Base-by-base conservation (phyloP, 1,140 invertebrate genomes). In the Magallana angulata region DNA sequence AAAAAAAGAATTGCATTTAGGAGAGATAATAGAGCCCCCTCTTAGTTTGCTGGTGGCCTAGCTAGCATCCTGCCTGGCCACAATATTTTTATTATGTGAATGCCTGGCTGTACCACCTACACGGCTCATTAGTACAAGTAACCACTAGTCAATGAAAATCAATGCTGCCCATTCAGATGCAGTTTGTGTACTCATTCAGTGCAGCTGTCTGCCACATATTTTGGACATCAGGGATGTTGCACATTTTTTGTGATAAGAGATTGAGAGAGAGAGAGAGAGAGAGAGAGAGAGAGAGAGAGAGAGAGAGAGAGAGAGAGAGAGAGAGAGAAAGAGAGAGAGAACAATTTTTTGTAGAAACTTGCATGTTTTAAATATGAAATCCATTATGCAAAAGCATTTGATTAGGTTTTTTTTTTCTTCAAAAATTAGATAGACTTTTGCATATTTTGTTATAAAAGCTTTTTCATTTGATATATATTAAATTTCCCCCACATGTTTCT, bases 141-240 rank as follows among this genome's bases (percentile, higher is more conserved):
- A 71, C 68, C 68, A 30, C 68, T 3, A 30, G 24, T 12, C 60
- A 62, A 12, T 62, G 60, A 8, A 30, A 24, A 71, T 71, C 68
- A 71, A 71, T 71, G 36, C 8, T 71, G 24, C 68, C 68, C 18
- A 71, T 71, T 71, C 68, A 12, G 68, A 8, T n/a, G 60, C 60
- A 14, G 60, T n/a, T n/a, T n/a, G 60, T 16, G 18, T 14, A 64
- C 16, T 64, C 68, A 11, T 30, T 71, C 7, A 48, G 68, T 12
- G 24, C 24, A 11, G 36, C 68, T 30, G n/a, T 12, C 1, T 2
- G 24, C 36, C 8, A 24, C 24, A 30, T 71, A 30, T 8, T 71
- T 8, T 71, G 11, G 18, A 24, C 16, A 36, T 24, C 16, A 30
- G 68, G 24, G 8, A 30, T 71, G 36, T 36, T 36, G 36, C 36